These are phyloP conservation scores for Cheirogaleus medius DNA, from an alignment of 2,113 vertebrate genomes.

Conservation along the genomic window DNA sequence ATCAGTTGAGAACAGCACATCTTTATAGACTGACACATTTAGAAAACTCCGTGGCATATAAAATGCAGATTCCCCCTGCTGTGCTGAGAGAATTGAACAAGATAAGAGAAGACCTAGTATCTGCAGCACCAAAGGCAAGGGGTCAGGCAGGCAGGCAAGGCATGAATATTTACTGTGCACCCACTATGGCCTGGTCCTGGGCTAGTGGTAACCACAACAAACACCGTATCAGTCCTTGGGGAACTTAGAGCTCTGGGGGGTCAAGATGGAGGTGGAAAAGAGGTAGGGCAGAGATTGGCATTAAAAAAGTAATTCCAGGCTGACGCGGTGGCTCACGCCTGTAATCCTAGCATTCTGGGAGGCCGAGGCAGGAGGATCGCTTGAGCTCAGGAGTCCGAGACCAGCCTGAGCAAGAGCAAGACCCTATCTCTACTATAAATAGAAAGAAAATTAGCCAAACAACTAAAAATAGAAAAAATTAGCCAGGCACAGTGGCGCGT, in stretches of 20 bases:
- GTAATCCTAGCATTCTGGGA: too few relatives aligned
- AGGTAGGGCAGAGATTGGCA: neutral
- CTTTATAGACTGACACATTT: conserved; percentile 34
- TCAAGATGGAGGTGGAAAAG: neutral
- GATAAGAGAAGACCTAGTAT: neutral
- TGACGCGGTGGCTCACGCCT: too few relatives aligned
- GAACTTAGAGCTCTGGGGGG: neutral
- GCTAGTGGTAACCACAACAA: neutral
- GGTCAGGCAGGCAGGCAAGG: neutral
- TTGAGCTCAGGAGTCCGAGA: too few relatives aligned
- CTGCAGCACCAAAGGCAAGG: neutral
- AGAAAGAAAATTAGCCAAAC: too few relatives aligned
- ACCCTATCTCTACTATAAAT: too few relatives aligned
- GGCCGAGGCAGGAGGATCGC: too few relatives aligned
- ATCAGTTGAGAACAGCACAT: conserved; percentile 39
- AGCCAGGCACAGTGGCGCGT: too few relatives aligned
- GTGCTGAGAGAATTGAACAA: neutral
- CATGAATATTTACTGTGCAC: neutral
- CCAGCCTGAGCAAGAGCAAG: too few relatives aligned
- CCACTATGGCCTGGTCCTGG: neutral
- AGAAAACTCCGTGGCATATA: neutral
- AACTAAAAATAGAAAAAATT: too few relatives aligned
- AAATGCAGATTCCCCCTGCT: neutral
- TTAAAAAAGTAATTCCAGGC: neutral
- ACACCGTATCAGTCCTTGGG: neutral